A percentile compares a stretch with the other conserved stretches of the same genome.
phyloP scores from a whole-genome alignment of 2,888 invertebrate genomes.

The Diarsia dahlii region DNA sequence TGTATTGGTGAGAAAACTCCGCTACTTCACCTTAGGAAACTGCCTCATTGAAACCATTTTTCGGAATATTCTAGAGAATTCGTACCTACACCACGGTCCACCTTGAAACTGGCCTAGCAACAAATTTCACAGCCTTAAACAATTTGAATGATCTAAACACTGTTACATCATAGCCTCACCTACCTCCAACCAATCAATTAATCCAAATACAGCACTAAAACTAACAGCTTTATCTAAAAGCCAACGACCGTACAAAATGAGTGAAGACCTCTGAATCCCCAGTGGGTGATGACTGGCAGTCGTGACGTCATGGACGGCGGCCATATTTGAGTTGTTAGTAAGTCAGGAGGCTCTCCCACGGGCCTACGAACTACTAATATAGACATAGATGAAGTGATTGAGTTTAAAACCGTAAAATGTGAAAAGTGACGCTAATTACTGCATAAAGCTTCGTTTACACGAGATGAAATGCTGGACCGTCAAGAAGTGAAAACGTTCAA shows the following conservation, averaged over 20 bases:
- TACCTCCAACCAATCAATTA: slow-evolving; percentile 31
- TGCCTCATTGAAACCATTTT: not conserved
- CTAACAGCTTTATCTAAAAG: slow-evolving; percentile 44
- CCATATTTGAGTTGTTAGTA: slow-evolving; percentile 49
- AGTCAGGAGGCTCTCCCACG: slow-evolving; percentile 56
- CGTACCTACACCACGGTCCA: not conserved
- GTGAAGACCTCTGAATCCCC: slow-evolving; percentile 34
- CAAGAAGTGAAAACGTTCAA: not conserved
- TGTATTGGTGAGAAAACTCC: not conserved
- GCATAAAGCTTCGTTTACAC: slow-evolving; percentile 20
- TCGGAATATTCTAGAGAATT: not conserved
- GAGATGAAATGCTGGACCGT: not conserved
- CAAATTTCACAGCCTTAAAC: not conserved
- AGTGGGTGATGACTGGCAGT: slow-evolving; percentile 48
- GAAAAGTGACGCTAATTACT: slow-evolving; percentile 45
- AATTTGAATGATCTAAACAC: slow-evolving; percentile 5
- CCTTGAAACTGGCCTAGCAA: not conserved
- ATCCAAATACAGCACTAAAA: slow-evolving; percentile 39
- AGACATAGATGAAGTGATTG: slow-evolving; percentile 42
- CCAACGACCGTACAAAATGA: slow-evolving; percentile 50
- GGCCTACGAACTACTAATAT: slow-evolving; percentile 38
- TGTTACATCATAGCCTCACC: slow-evolving; percentile 39
- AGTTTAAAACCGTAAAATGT: slow-evolving; percentile 44
- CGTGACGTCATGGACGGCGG: slow-evolving; percentile 57
- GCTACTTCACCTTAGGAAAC: not conserved